Percentiles rank a stretch among this genome's conserved stretches.
These are phyloP conservation scores for Sturnira hondurensis DNA, from an alignment of 2,113 vertebrate species.

Conservation along the genomic window DNA sequence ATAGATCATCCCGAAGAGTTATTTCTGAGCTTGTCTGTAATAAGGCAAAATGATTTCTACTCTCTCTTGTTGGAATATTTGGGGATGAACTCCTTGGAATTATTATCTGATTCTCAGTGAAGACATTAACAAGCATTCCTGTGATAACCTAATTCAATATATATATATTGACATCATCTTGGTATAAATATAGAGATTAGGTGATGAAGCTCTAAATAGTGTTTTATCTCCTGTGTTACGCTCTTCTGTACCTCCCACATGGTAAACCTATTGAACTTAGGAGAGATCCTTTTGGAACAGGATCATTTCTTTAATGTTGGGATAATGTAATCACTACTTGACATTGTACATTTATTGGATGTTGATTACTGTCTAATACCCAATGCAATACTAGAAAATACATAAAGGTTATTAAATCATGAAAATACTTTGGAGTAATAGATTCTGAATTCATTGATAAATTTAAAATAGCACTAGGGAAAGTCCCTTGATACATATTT, in stretches of 20 bases:
- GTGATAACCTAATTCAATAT: not conserved
- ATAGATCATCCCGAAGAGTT: not conserved
- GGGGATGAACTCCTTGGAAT: not conserved
- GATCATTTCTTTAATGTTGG: not conserved
- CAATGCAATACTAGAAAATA: constrained; percentile 14
- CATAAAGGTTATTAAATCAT: constrained; percentile 31
- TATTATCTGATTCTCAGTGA: not conserved
- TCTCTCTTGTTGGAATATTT: not conserved
- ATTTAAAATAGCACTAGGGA: constrained; percentile 31
- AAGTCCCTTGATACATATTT: not conserved
- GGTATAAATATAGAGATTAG: not conserved
- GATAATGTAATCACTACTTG: constrained; percentile 14
- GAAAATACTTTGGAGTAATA: constrained; percentile 37
- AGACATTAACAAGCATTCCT: not conserved
- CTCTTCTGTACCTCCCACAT: not conserved
- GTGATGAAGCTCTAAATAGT: not conserved
- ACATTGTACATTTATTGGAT: constrained; percentile 48
- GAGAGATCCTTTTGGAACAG: not conserved
- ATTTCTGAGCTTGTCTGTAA: not conserved
- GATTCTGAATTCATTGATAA: constrained; percentile 45
- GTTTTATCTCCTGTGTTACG: not conserved
- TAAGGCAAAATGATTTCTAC: not conserved
- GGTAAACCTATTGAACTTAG: not conserved
- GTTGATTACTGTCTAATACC: constrained; percentile 10
- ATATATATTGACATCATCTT: not conserved